Percentiles rank a stretch among this genome's conserved stretches.
phyloP scores from a whole-genome alignment of 2,888 invertebrate genomes.

The Tortricodes alternella region DNA sequence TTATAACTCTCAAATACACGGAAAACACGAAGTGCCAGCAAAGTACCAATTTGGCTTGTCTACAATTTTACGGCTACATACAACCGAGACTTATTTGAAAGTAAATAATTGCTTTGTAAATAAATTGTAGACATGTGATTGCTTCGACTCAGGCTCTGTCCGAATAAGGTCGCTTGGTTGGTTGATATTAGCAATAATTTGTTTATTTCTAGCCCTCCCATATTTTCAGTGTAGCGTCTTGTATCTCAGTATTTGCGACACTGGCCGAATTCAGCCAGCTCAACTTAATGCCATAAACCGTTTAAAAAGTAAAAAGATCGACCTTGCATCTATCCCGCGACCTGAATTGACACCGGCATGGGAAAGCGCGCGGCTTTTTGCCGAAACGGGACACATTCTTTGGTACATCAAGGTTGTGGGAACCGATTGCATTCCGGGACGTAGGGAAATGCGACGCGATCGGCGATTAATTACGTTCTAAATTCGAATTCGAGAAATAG shows the following conservation, averaged over 20 bases:
- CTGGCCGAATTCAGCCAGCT: neutral
- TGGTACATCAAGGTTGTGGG: constrained; percentile 72
- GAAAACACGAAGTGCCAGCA: no score
- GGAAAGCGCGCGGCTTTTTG: constrained; percentile 78
- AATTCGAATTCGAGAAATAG: neutral
- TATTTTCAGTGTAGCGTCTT: no score
- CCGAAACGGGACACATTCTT: constrained; percentile 64
- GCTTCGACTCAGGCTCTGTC: no score
- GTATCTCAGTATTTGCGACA: constrained; percentile 4
- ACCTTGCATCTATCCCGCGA: constrained; percentile 45
- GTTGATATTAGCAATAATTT: no score
- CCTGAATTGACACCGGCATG: constrained; percentile 65
- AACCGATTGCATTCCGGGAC: constrained; percentile 74
- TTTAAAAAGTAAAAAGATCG: constrained; percentile 15
- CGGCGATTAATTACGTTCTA: constrained; percentile 24
- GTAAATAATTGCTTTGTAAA: no score
- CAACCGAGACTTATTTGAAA: no score
- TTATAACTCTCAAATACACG: no score
- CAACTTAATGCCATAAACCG: neutral
- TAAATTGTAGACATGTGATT: no score
- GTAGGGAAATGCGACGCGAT: constrained; percentile 59
- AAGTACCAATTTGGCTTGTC: no score
- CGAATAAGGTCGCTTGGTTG: no score
- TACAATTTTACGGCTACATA: no score
- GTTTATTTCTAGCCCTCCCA: no score